These are phyloP conservation scores for Papilio protenor DNA, from an alignment of 2,888 invertebrate species.

Conservation along the genomic window DNA sequence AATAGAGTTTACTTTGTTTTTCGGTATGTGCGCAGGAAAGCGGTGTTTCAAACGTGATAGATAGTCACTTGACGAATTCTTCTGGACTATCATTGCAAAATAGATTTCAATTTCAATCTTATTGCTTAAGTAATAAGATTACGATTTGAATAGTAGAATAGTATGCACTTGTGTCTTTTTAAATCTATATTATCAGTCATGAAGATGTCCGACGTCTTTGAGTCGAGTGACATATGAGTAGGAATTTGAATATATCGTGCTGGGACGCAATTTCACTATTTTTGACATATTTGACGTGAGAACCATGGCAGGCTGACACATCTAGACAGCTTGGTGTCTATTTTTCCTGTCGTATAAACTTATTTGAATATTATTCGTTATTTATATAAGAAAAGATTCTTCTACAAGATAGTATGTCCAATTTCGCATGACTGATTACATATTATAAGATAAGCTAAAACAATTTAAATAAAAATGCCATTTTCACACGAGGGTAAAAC, in stretches of 20 bases:
- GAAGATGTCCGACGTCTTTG: conserved; percentile 73
- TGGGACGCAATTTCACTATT: conserved; percentile 77
- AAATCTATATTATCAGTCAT: conserved; percentile 58
- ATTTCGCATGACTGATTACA: background rate
- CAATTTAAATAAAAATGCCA: background rate
- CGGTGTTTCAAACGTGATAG: conserved; percentile 63
- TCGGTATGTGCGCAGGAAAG: conserved; percentile 48
- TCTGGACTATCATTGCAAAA: conserved; percentile 58
- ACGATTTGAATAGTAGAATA: conserved; percentile 46
- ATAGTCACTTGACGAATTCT: conserved; percentile 77
- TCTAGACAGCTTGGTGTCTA: conserved; percentile 15
- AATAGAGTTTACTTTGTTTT: conserved; percentile 50
- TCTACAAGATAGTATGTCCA: background rate
- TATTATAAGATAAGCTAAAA: background rate
- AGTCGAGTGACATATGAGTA: conserved; percentile 77
- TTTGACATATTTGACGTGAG: conserved; percentile 69
- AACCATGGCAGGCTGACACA: conserved; percentile 42
- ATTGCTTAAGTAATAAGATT: conserved; percentile 43
- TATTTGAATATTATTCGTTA: background rate
- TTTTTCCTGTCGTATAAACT: background rate
- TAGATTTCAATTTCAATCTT: conserved; percentile 44
- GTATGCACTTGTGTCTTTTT: conserved; percentile 52
- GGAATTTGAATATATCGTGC: conserved; percentile 75
- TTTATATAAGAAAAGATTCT: background rate
- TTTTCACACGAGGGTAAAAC: background rate